Conservation (phyloP, 2,797 vertebrate species). For the Clarias laeviceps region DNA sequence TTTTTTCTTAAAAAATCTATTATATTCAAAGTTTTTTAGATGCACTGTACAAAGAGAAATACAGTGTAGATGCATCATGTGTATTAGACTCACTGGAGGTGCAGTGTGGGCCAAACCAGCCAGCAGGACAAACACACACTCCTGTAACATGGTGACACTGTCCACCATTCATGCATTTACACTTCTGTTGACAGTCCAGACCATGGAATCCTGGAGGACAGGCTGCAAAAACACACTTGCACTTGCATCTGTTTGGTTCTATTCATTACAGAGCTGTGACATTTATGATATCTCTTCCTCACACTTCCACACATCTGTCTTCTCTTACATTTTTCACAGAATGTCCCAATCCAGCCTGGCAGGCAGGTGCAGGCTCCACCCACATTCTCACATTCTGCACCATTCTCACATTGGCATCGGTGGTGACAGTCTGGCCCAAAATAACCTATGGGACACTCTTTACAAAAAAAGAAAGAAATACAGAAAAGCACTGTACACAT, state of each 20-base stretch:
- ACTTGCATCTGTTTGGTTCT: not conserved
- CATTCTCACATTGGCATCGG: slow-evolving; percentile 78
- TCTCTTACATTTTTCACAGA: slow-evolving; percentile 79
- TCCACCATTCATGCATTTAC: slow-evolving; percentile 73
- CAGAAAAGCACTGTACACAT: not conserved
- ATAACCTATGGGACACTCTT: slow-evolving; percentile 76
- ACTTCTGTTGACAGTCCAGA: slow-evolving; percentile 73
- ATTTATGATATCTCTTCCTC: not conserved
- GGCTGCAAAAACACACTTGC: slow-evolving; percentile 64
- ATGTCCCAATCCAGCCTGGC: slow-evolving; percentile 81
- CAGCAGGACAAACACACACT: slow-evolving; percentile 71
- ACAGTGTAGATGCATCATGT: slow-evolving; percentile 13
- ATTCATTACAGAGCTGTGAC: not conserved
- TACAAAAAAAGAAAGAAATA: not conserved
- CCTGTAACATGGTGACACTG: slow-evolving; percentile 70
- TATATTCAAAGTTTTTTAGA: too few species aligned
- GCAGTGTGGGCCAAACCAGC: slow-evolving; percentile 75
- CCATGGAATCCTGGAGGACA: slow-evolving; percentile 83
- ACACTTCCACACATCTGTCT: not conserved
- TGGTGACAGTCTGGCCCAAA: slow-evolving; percentile 75
- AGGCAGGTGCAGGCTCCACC: slow-evolving; percentile 82
- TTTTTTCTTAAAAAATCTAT: too few species aligned
- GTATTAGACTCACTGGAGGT: slow-evolving; percentile 66
- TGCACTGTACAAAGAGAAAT: not conserved
- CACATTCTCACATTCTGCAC: slow-evolving; percentile 78